These are phyloP conservation scores for Ambastaia sidthimunki DNA, from an alignment of 2,797 vertebrate genomes.

Conservation along the genomic window DNA sequence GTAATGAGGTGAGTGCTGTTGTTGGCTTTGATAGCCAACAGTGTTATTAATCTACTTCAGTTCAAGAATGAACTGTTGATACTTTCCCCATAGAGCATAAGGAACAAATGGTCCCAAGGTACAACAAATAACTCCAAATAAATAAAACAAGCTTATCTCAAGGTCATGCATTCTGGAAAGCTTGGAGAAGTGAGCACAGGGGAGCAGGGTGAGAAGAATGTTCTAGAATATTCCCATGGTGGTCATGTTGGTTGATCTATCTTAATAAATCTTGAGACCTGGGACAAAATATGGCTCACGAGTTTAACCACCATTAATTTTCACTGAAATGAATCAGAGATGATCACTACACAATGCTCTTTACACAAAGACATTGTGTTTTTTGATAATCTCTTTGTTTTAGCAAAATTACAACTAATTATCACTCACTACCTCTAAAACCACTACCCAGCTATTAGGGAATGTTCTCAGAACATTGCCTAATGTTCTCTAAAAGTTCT, in stretches of 20 bases:
- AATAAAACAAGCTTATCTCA: conserved; percentile 45
- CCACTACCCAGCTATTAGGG: too few relatives aligned
- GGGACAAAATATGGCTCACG: neutral
- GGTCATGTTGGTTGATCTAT: conserved; percentile 36
- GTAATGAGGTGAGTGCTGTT: conserved; percentile 28
- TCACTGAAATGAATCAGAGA: too few relatives aligned
- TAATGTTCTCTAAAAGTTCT: too few relatives aligned
- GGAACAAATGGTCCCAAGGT: conserved; percentile 33
- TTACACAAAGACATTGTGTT: neutral
- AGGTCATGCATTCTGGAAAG: conserved; percentile 30
- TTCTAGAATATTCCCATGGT: conserved; percentile 44
- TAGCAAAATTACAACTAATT: neutral
- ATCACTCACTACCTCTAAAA: neutral
- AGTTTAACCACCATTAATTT: neutral
- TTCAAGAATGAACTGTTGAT: conserved; percentile 39
- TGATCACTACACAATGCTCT: neutral
- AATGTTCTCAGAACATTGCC: too few relatives aligned
- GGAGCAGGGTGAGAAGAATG: conserved; percentile 37
- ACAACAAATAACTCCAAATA: conserved; percentile 48
- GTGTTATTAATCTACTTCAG: conserved; percentile 39
- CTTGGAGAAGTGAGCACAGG: conserved; percentile 14
- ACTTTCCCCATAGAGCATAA: conserved; percentile 28
- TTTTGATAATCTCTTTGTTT: neutral
- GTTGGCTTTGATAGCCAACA: conserved; percentile 28
- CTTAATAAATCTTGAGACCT: neutral